These are phyloP conservation scores for Mercenaria mercenaria DNA, from an alignment of 1,140 invertebrate genomes.

Conservation along the genomic window DNA sequence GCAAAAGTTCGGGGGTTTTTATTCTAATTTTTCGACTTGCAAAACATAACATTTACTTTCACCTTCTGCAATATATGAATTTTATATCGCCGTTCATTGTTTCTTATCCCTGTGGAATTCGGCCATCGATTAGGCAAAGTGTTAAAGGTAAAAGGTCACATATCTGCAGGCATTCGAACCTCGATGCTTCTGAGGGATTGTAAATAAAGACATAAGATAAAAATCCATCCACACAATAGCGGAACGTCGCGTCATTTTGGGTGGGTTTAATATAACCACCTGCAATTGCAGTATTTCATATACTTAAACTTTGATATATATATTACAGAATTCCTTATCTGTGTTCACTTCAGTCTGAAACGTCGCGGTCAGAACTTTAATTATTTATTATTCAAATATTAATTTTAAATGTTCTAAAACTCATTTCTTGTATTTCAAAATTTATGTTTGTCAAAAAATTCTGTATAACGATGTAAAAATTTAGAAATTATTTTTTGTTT, in stretches of 20 bases:
- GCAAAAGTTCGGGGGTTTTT: too few relatives aligned
- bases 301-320: background rate
- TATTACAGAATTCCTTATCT: background rate
- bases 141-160: background rate
- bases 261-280: background rate
- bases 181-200: background rate
- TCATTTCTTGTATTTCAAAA: too few relatives aligned
- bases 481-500: too few relatives aligned
- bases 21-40: too few relatives aligned
- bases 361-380: background rate
- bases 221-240: background rate
- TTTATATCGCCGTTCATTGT: too few relatives aligned
- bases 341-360: background rate
- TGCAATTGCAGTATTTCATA: background rate
- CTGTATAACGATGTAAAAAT: too few relatives aligned
- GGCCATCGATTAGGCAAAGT: background rate
- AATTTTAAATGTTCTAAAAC: too few relatives aligned
- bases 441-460: too few relatives aligned
- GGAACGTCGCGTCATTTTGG: background rate
- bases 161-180: background rate
- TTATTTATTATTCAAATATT: too few relatives aligned
- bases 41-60: too few relatives aligned
- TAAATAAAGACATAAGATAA: background rate
- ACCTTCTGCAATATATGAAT: too few relatives aligned
- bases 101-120: background rate